Evolutionary conservation across 2,113 vertebrate species (phyloP).

Genomic region (Montifringilla adamsi): DNA sequence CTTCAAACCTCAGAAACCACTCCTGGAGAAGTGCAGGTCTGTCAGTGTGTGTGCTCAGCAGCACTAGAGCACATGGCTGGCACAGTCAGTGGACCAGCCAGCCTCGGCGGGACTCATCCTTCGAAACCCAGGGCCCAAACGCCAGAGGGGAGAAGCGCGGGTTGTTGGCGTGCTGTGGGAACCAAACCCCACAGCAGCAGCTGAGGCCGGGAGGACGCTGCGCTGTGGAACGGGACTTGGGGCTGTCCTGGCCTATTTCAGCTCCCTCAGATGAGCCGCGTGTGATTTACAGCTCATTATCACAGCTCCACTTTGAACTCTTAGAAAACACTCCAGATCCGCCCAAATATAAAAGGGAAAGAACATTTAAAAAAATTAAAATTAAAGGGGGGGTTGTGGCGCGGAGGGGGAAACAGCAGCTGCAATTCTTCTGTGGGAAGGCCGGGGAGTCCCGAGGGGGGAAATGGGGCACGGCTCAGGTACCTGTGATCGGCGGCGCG

Average conservation of each 20-base stretch:
- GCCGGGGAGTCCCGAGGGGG: fast-evolving
- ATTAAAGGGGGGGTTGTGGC: fast-evolving
- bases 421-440: too few species aligned
- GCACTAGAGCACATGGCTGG: too few species aligned
- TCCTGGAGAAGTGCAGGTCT: neutral
- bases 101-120: fast-evolving
- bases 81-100: neutral
- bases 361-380: fast-evolving
- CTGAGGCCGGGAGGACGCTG: fast-evolving
- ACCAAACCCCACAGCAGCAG: neutral
- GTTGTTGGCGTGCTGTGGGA: fast-evolving
- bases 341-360: neutral
- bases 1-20: neutral
- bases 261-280: neutral
- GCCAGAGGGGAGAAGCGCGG: fast-evolving
- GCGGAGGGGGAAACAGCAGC: too few species aligned
- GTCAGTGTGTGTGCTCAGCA: neutral
- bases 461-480: fast-evolving
- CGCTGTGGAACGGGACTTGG: neutral
- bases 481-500: neutral
- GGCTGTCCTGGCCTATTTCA: too few species aligned
- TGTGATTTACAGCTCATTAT: neutral
- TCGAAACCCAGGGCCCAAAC: neutral
- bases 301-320: neutral
- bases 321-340: neutral